Base-by-base conservation (phyloP, 1,140 invertebrate species). In the Chrysomallon squamiferum region DNA sequence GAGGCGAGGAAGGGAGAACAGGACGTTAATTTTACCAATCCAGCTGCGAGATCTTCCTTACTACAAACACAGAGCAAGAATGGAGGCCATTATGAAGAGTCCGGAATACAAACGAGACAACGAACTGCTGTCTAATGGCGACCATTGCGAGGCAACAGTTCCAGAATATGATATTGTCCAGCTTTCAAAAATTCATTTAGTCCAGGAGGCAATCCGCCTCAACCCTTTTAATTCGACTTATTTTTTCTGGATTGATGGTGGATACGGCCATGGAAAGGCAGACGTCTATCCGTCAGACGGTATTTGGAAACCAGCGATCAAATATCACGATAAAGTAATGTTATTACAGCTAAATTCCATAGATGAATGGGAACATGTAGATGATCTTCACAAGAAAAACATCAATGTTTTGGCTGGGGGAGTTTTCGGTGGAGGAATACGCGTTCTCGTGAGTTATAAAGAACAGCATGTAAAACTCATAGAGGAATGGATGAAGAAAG, bases 151-250 rank as follows among this genome's bases (percentile, higher is more conserved):
- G 58, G 35, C 65, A 0, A 35, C 15, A 9, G 22, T 61, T n/a
- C 69, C 65, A 3, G 69, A 71, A 7, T 71, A 71, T 22, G 69
- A 67, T 49, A 71, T 71, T 35, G 3, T 71, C 18, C 65, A 66
- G 57, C 62, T 59, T 20, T 64, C 60, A 18, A 71, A 71, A 38
- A 49, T 71, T 18, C 32, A 71, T 56, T 64, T 67, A 22, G 22
- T 71, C 9, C 30, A 71, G 18, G 43, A 60, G 29, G 30, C 57
- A 30, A 54, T 56, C 29, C 15, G 30, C 3, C 2, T 20, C 32
- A 54, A 68, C 47, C 67, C 67, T 30, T 69, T 69, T 50, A 35
- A 60, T 4, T 56, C 29, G 4, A 20, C 41, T 32, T 61, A 60
- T 22, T 69, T 69, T n/a, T n/a, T 65, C 22, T 69, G 67, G 67